Base-by-base conservation (phyloP, 1,140 invertebrate species). In the Zeugodacus cucurbitae region DNA sequence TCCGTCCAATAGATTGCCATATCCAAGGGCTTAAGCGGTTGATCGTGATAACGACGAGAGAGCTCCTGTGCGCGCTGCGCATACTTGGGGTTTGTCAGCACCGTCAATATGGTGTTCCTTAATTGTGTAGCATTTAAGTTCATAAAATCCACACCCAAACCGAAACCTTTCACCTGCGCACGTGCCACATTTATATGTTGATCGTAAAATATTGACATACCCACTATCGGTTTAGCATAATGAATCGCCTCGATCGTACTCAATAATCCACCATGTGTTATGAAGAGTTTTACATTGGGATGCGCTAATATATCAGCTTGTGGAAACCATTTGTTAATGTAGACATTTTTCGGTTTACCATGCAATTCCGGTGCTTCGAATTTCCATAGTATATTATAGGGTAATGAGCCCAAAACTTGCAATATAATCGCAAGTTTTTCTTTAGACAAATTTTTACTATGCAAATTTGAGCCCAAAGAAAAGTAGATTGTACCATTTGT, bases 201-300 rank as follows among this genome's bases (percentile, higher is more conserved):
- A 91, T 96, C 96, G 37, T 94, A 94, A 78, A 95, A 95, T n/a
- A 97, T 92, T 22, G 97, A 96, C 85, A 97, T 93, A 3, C 95
- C 96, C 48, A 97, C 93, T 7, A 97, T 94, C 1, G 96, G 96
- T 6, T 96, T 95, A 88, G 95, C 95, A 89, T 96, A 95, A 92
- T 95, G 95, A 1, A 97, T 92, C 4, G 96, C 95, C 92, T 97
- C 97, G 89, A 96, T 95, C n/a, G 95, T 94, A 88, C 96, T 96
- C 32, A 96, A 93, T 26, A 96, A 90, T 14, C 97, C 97, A 57
- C 96, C 96, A 90, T 97, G 96, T 1, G 96, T 96, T 26, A 97
- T 95, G 89, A 97, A 96, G 0, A 95, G 94, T 90, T 95, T 95
- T 0, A 96, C 94, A 89, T 96, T 96, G 2, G 94, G 94, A 94